Evolutionary conservation across 2,797 vertebrate species (phyloP).

Genomic region (Numenius phaeopus): DNA sequence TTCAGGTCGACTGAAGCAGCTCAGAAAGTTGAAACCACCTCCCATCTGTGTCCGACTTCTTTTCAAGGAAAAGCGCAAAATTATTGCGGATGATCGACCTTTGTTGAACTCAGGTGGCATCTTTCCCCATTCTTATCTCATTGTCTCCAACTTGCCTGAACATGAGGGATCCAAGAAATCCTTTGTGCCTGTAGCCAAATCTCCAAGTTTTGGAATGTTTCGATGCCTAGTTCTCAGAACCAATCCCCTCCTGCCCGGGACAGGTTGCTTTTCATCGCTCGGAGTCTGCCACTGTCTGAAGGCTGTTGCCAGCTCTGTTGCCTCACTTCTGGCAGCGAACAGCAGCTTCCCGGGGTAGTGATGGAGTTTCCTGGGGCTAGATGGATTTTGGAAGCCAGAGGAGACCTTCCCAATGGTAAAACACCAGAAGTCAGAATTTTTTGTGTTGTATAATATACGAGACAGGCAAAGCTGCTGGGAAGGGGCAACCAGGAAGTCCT

Average conservation of each 20-base stretch:
- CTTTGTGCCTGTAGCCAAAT: background rate
- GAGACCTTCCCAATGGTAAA: background rate
- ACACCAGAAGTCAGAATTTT: background rate
- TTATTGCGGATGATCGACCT: rapidly evolving
- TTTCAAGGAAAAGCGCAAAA: background rate
- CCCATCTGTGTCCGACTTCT: background rate
- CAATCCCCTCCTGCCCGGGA: background rate
- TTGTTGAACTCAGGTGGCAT: background rate
- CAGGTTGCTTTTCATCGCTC: background rate
- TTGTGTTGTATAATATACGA: background rate
- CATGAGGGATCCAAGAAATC: background rate
- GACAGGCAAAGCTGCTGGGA: background rate
- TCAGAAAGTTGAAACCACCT: background rate
- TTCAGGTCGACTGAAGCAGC: background rate
- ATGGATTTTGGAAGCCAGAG: background rate
- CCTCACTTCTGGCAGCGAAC: background rate
- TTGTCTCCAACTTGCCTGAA: background rate
- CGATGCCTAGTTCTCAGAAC: background rate
- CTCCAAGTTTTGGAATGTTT: background rate
- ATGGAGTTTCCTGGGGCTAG: background rate
- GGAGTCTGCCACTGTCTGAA: background rate
- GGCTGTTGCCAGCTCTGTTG: background rate
- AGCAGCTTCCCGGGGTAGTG: background rate
- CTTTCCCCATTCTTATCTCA: background rate
- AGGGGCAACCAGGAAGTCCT: background rate